Evolutionary conservation across 2,113 vertebrate species (phyloP), one percentile per base, ranked within the genome.

Genomic region (Crotalus tigris): DNA sequence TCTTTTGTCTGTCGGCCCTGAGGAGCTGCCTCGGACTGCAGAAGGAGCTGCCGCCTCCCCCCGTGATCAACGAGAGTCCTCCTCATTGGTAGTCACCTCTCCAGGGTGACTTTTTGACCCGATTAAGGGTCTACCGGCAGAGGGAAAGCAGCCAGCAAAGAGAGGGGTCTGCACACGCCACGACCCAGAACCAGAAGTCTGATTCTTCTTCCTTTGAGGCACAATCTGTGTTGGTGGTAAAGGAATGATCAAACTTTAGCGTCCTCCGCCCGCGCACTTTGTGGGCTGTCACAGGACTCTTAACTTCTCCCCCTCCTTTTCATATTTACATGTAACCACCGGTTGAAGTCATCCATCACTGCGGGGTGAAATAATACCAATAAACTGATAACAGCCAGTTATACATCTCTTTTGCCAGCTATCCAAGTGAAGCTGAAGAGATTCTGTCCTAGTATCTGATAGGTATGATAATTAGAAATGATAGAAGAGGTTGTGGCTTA

Each of bases 251-350:
- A 75, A 33, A 13, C 54, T 5, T 17, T 33, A 69, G 4, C 1
- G 0, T 4, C 29, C 29, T 10, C 26, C 4, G 1, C 26, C 59
- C 0, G 0, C 3, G 54, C 6, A 13, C 64, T 75, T 75, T 75
- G 13, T 33, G n/a, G n/a, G 13, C 4, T 15, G n/a, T 3, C 64
- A 75, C 64, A 75, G 64, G 64, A 13, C 13, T 75, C n/a, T 51
- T 33, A 33, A 29, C 64, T 75, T 69, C 29, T 33, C 29, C n/a
- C 29, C 13, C n/a, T 33, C n/a, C n/a, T 75, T 75, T 75, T 75
- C 15, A 75, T 75, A 75, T 75, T 15, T 75, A 75, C n/a, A 39
- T 15, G 15, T 19, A 75, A 13, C 69, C n/a, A 33, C n/a, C 1
- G 0, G 69, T 17, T 75, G 69, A 75, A 13, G n/a, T 39, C 69